Evolutionary conservation across 2,888 invertebrate species (phyloP), one percentile per base, ranked within the genome.

Genomic region (Spicauda simplicius): DNA sequence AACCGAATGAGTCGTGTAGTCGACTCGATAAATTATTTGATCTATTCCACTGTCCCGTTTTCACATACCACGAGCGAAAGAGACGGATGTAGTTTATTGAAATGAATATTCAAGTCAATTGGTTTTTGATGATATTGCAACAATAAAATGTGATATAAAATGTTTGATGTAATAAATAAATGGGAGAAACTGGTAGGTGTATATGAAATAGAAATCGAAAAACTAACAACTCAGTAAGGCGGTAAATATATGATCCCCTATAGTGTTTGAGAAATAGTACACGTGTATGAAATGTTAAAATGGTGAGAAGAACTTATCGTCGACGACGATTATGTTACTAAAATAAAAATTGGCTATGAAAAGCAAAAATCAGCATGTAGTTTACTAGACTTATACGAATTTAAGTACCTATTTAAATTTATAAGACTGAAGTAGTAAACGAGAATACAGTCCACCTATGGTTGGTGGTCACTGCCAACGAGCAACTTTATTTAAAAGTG

Each of bases 151-250:
- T 61, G 70, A 72, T 69, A 73, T 70, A 69, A 70, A 64, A 69
- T 57, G 62, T 65, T 53, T 52, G 64, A 52, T 64, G 61, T 71
- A 77, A 68, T 77, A 82, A 84, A 82, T 81, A 79, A 81, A 80
- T 79, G 81, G 77, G 74, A 70, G 55, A 55, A 52, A 61, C 20
- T 60, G 25, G 56, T 20, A 52, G 33, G 50, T n/a, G 45, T 33
- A 33, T 66, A 20, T 16, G 48, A 18, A 14, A 33, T 48, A 14
- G 41, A 18, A 14, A 48, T 48, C 14, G 41, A 66, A 59, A 60
- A 55, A 55, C 48, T 60, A 60, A 58, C 53, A 59, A 64, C 33
- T n/a, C 30, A 14, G 11, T 16, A 8, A 48, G 7, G 48, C 48
- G 19, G 58, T 25, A 59, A 55, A 55, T 33, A 33, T 30, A 48